These are phyloP conservation scores for Andrena camellia DNA, from an alignment of 2,888 invertebrate species.

Conservation along the genomic window DNA sequence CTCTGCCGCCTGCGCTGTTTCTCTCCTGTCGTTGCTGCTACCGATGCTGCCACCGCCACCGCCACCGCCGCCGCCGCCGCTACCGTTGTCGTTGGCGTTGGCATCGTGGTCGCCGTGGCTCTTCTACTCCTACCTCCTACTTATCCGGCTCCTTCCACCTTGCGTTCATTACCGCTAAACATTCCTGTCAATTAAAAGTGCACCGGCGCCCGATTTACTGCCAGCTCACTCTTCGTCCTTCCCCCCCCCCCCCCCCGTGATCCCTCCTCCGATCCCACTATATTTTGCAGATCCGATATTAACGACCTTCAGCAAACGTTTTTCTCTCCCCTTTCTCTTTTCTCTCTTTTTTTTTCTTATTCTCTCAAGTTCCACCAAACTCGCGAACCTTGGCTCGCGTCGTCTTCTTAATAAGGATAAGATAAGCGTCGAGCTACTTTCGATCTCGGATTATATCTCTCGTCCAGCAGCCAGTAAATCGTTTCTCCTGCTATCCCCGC, in stretches of 20 bases:
- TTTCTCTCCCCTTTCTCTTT: background rate
- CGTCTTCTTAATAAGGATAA: background rate
- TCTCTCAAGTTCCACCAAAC: background rate
- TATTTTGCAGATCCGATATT: slow-evolving; percentile 41
- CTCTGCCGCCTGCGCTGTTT: slow-evolving; percentile 65
- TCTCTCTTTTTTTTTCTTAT: background rate
- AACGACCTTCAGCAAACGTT: slow-evolving; percentile 9
- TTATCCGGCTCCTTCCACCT: slow-evolving; percentile 68
- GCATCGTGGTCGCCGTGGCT: slow-evolving; percentile 33
- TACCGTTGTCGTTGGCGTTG: slow-evolving; percentile 43
- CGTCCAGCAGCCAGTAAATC: background rate
- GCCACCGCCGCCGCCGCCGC: slow-evolving; percentile 23
- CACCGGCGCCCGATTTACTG: slow-evolving; percentile 80
- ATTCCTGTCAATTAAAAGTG: slow-evolving; percentile 84
- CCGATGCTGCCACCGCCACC: slow-evolving; percentile 50
- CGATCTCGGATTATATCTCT: background rate
- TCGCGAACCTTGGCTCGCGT: background rate
- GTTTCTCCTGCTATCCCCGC: background rate
- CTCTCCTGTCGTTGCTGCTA: slow-evolving; percentile 69
- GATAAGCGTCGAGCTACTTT: slow-evolving; percentile 3
- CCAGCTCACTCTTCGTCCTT: slow-evolving; percentile 45
- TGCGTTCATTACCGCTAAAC: slow-evolving; percentile 83
- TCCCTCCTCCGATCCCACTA: background rate
- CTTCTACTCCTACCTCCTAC: slow-evolving; percentile 46
- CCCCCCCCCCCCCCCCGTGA: background rate